Conservation (phyloP, 2,797 vertebrate species). For the Etheostoma perlongum region DNA sequence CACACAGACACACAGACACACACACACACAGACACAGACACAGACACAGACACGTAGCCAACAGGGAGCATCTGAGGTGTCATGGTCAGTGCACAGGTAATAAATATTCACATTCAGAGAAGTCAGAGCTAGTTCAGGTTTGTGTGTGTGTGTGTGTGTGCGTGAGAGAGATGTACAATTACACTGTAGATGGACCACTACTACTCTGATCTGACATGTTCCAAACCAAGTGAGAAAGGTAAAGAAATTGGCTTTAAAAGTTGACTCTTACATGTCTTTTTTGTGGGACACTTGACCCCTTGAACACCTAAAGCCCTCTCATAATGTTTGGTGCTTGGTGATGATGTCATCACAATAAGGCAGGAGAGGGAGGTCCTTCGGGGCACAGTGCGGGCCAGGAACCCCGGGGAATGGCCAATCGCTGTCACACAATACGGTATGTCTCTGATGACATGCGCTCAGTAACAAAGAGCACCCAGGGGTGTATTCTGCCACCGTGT, state of each 20-base stretch:
- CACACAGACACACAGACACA: slow-evolving; percentile 15
- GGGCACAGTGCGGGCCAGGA: slow-evolving; percentile 29
- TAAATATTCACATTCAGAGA: slow-evolving; percentile 87
- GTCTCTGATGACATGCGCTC: slow-evolving; percentile 21
- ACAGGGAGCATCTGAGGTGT: slow-evolving; percentile 79
- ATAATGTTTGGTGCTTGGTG: slow-evolving; percentile 62
- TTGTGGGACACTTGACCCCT: slow-evolving; percentile 28
- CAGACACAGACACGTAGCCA: slow-evolving; percentile 64
- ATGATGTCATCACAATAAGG: slow-evolving; percentile 74
- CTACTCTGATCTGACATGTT: slow-evolving; percentile 43
- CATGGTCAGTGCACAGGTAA: slow-evolving; percentile 79
- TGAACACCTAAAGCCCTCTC: slow-evolving; percentile 53
- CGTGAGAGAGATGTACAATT: slow-evolving; percentile 7
- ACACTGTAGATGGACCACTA: slow-evolving; percentile 24
- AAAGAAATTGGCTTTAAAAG: slow-evolving; percentile 11
- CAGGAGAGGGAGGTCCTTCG: slow-evolving; percentile 57
- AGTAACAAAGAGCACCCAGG: slow-evolving; percentile 13
- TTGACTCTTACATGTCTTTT: slow-evolving; percentile 8
- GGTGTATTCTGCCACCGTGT: slow-evolving; percentile 37
- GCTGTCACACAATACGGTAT: not conserved
- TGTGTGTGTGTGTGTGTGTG: not conserved
- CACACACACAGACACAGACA: slow-evolving; percentile 17
- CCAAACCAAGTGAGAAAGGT: slow-evolving; percentile 13
- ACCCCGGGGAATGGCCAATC: slow-evolving; percentile 7
- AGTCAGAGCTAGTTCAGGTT: slow-evolving; percentile 72